Conservation (phyloP, 2,888 invertebrate species). For the Amiota communis region DNA sequence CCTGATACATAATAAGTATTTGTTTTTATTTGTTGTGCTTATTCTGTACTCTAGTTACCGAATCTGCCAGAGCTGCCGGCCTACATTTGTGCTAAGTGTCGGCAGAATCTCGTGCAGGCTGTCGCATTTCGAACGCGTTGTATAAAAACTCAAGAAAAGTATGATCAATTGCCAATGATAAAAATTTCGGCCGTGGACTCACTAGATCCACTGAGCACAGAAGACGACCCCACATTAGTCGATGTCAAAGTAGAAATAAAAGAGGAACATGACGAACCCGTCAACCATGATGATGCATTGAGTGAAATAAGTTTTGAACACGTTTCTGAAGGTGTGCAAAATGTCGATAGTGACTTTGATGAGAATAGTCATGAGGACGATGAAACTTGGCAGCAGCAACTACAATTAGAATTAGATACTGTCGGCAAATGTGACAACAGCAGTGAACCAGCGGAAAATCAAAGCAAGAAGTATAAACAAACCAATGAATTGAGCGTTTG, state of each 20-base stretch:
- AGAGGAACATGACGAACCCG: neutral
- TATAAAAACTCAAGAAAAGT: constrained; percentile 9
- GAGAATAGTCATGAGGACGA: neutral
- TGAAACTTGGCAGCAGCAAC: neutral
- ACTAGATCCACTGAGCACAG: constrained; percentile 17
- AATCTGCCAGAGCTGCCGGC: constrained; percentile 4
- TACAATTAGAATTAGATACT: neutral
- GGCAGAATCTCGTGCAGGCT: neutral
- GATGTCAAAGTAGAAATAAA: constrained; percentile 6
- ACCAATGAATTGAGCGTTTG: constrained; percentile 25
- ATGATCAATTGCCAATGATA: constrained; percentile 4
- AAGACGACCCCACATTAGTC: neutral
- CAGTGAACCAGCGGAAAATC: neutral
- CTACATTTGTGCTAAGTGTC: constrained; percentile 4
- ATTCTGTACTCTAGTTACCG: neutral
- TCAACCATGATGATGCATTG: neutral
- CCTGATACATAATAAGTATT: too few relatives aligned
- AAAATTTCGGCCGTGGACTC: neutral
- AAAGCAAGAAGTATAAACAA: constrained; percentile 1
- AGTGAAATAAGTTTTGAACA: constrained; percentile 4
- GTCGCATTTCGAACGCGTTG: constrained; percentile 4
- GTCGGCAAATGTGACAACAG: neutral
- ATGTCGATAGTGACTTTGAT: neutral
- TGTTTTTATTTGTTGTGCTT: neutral
- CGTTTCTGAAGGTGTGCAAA: neutral